Conservation (phyloP, 92 coral and sea anemone genomes). For the Parazoanthus swiftii region DNA sequence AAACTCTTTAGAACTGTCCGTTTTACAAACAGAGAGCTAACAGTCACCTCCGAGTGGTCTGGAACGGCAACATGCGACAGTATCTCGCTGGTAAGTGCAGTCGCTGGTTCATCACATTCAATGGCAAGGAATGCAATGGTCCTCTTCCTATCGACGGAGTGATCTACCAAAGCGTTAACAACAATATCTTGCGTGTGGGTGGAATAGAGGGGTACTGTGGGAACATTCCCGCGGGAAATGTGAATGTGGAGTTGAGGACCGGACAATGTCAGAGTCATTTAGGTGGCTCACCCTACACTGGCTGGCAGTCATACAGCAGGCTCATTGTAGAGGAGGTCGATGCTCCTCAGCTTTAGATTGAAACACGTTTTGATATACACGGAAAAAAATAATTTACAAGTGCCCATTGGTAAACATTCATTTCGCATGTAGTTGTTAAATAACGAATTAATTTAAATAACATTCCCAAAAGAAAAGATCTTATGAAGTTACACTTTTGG, state of each 20-base stretch:
- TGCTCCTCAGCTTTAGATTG: not conserved
- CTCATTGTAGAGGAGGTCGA: conserved; percentile 17
- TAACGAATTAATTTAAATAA: too few relatives aligned
- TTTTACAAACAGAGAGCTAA: conserved; percentile 16
- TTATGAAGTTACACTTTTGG: too few relatives aligned
- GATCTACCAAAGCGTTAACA: not conserved
- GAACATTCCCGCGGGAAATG: conserved; percentile 5
- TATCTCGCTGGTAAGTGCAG: not conserved
- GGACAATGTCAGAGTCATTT: not conserved
- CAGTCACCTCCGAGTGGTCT: conserved; percentile 25
- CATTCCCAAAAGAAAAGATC: too few relatives aligned
- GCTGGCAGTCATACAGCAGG: conserved; percentile 22
- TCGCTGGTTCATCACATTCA: conserved; percentile 33
- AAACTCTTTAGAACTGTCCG: conserved; percentile 16
- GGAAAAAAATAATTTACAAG: too few relatives aligned
- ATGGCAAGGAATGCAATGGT: conserved; percentile 3
- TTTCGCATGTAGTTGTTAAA: too few relatives aligned
- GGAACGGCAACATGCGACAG: conserved; percentile 35
- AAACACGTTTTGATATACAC: not conserved
- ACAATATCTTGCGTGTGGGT: conserved; percentile 2
- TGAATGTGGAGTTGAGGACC: conserved; percentile 18
- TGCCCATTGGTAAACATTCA: too few relatives aligned
- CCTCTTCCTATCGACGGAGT: conserved; percentile 24
- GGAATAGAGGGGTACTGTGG: conserved; percentile 21
- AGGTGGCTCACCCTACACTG: not conserved